Evolutionary conservation across 2,888 invertebrate species (phyloP).

Genomic region (Apodemia mormo): DNA sequence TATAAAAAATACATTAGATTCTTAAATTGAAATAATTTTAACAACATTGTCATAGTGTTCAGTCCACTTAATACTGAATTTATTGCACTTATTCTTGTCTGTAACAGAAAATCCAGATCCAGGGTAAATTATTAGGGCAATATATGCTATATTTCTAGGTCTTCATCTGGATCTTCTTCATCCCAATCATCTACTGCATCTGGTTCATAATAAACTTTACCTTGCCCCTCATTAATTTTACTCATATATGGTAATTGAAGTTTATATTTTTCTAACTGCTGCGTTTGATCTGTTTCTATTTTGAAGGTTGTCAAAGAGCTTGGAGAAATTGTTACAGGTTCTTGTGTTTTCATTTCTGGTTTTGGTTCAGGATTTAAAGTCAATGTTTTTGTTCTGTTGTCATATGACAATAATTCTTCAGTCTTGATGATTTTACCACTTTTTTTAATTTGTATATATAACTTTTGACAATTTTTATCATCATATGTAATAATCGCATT

Average conservation of each 20-base stretch:
- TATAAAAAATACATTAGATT: too few species aligned
- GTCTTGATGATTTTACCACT: conserved; percentile 76
- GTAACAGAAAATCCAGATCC: background rate
- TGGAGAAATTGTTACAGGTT: conserved; percentile 62
- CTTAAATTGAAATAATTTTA: too few species aligned
- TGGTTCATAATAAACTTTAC: conserved; percentile 87
- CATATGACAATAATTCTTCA: conserved; percentile 61
- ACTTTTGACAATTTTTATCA: conserved; percentile 45
- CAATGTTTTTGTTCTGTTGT: conserved; percentile 54
- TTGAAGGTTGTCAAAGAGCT: conserved; percentile 82
- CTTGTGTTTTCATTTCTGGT: conserved; percentile 51
- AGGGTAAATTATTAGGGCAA: background rate
- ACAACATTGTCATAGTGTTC: too few species aligned
- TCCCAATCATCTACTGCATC: conserved; percentile 92
- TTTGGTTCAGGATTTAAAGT: conserved; percentile 53
- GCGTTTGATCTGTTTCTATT: conserved; percentile 83
- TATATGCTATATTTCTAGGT: conserved; percentile 75
- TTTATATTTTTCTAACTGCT: conserved; percentile 81
- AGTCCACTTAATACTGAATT: too few species aligned
- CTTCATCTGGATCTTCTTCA: conserved; percentile 94
- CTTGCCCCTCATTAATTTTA: conserved; percentile 75
- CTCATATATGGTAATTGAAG: conserved; percentile 84
- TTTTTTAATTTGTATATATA: conserved; percentile 70
- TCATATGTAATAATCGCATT: conserved; percentile 61
- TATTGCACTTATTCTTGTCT: background rate